phyloP scores from a whole-genome alignment of 2,797 vertebrate species.

The Falco novaeseelandiae region DNA sequence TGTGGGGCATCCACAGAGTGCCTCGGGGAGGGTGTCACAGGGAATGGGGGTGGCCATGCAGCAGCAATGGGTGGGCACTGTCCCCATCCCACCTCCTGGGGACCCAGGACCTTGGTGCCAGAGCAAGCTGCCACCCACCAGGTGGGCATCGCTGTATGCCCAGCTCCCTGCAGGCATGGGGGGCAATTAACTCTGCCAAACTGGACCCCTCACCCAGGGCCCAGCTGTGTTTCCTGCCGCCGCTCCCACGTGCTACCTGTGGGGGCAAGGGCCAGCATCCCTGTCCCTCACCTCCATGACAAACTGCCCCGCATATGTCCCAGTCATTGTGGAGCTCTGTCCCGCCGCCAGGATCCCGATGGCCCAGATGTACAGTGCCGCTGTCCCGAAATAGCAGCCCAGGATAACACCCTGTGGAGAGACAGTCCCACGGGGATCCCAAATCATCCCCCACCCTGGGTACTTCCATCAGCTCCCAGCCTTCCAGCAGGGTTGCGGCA shows the following conservation, averaged over 20 bases:
- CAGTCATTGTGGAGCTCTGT: constrained; percentile 85
- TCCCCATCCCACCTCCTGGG: not conserved
- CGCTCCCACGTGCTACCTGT: not conserved
- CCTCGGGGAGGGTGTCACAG: not conserved
- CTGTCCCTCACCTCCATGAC: constrained; percentile 80
- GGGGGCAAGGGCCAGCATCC: not conserved
- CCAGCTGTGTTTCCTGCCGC: not conserved
- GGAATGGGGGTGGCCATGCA: rapidly evolving
- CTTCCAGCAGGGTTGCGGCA: not conserved
- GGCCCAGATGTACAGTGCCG: constrained; percentile 82
- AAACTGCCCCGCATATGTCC: constrained; percentile 83
- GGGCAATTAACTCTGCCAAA: not conserved
- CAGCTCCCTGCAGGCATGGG: not conserved
- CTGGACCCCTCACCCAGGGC: not conserved
- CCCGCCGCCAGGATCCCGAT: constrained; percentile 81
- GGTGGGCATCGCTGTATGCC: not conserved
- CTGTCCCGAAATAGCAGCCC: constrained; percentile 78
- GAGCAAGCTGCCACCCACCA: not conserved
- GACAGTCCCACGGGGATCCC: not conserved
- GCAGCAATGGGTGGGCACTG: not conserved
- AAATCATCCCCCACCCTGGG: not conserved
- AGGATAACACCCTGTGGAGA: constrained; percentile 77
- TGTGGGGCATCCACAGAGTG: not conserved
- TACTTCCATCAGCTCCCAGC: not conserved
- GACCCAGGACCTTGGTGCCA: not conserved